Conservation (phyloP, 2,888 invertebrate genomes). For the Vanessa cardui region DNA sequence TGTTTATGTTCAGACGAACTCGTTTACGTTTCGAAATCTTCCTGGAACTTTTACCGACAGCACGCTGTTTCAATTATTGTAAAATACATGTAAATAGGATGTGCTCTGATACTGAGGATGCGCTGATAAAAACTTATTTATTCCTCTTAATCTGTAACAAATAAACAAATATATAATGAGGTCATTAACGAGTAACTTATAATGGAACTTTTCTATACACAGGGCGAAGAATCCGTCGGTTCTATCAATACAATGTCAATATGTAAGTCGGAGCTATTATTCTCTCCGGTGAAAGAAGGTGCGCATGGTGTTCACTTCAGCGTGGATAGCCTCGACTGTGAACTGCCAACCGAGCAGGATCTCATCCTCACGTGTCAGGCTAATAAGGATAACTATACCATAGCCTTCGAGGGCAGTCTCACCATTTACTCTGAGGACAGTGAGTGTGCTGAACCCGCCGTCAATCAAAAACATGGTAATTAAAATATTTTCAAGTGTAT, state of each 20-base stretch:
- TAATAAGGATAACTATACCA: constrained; percentile 97
- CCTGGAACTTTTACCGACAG: constrained; percentile 54
- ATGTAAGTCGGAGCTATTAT: constrained; percentile 94
- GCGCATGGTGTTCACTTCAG: constrained; percentile 90
- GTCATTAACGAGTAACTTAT: constrained; percentile 8
- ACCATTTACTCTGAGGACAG: constrained; percentile 93
- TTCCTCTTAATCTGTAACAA: not conserved
- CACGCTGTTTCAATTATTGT: constrained; percentile 35
- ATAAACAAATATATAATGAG: not conserved
- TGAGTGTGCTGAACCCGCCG: constrained; percentile 84
- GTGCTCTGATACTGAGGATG: not conserved
- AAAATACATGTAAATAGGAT: constrained; percentile 22
- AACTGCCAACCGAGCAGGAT: constrained; percentile 90
- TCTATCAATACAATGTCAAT: constrained; percentile 92
- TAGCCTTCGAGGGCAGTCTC: constrained; percentile 95
- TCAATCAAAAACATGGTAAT: constrained; percentile 80
- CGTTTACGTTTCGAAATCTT: constrained; percentile 70
- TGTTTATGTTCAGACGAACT: constrained; percentile 75
- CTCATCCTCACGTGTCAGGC: constrained; percentile 95
- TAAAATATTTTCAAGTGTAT: not conserved
- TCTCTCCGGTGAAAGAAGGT: constrained; percentile 94
- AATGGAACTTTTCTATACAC: constrained; percentile 32
- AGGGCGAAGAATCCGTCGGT: constrained; percentile 89
- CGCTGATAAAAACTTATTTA: not conserved
- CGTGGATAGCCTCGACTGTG: constrained; percentile 95